Evolutionary conservation across 1,140 invertebrate genomes (phyloP), one percentile per base, ranked within the genome.

Genomic region (Aricia agestis): DNA sequence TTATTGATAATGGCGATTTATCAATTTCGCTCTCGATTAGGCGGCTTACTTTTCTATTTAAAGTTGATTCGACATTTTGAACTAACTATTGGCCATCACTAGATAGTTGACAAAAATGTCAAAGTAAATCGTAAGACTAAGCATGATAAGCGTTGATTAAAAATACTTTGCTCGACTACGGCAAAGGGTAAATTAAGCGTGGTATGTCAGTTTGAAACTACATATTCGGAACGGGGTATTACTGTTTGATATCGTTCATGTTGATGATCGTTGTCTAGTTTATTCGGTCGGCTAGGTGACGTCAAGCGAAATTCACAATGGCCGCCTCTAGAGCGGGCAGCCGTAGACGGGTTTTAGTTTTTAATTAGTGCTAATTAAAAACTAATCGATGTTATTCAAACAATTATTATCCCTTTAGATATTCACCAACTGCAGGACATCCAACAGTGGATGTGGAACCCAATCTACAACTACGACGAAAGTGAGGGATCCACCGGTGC

Each of bases 381-480:
- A 63, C 18, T 19, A 19, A 63, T 63, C 3, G 18, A 63, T 52
- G 45, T 15, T 63, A 63, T 25, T 19, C 59, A 63, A 17, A 63
- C 19, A 7, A 25, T 18, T 63, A 25, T 63, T 63, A 63, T 63
- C 59, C 59, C 59, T 19, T 9, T 63, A 63, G 59, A 63, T 63
- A 63, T 63, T 11, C 59, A 63, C 2, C 59, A 63, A 63, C 59
- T 63, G 19, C 18, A 18, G 25, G 59, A 63, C 17, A 63, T 63
- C 59, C 59, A 63, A 11, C 18, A 63, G n/a, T 63, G 59, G 59
- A 63, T 63, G 59, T 63, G 59, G 59, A 63, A 63, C 18, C 59
- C 59, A 19, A 63, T 63, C 59, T 63, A 63, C 59, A 63, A 63
- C 59, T 18, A 25, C 19, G 59, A 18, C 18, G 18, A 63, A 63